Conservation (phyloP, 2,113 vertebrate species). For the Nesospiza acunhae region DNA sequence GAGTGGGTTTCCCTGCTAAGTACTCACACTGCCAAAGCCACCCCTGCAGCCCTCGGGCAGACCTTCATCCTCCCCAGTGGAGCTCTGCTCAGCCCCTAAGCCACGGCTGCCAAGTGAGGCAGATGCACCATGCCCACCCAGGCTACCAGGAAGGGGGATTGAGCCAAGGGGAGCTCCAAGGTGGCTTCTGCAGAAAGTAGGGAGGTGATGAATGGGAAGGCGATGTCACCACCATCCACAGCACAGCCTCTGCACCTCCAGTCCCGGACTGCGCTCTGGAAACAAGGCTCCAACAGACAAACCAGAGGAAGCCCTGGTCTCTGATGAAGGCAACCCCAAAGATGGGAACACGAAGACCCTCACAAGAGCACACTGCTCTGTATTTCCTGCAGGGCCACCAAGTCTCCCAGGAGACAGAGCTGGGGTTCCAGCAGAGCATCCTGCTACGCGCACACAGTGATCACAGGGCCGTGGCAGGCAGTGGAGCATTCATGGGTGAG, state of each 20-base stretch:
- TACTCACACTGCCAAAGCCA: accelerated
- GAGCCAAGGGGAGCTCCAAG: not conserved
- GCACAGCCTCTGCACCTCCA: accelerated
- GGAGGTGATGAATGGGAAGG: accelerated
- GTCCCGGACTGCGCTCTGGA: not conserved
- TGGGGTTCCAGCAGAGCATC: not conserved
- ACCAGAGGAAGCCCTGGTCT: not conserved
- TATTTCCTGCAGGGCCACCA: accelerated
- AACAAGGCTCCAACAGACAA: not conserved
- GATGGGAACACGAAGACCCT: not conserved
- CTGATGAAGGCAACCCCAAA: not conserved
- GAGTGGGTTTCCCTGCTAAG: not conserved
- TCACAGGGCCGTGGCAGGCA: not conserved
- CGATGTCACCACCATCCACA: not conserved
- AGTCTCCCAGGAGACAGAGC: not conserved
- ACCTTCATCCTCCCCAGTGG: not conserved
- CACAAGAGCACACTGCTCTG: not conserved
- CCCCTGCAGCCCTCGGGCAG: not conserved
- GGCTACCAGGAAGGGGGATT: accelerated
- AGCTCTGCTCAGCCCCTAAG: not conserved
- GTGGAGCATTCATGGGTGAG: not conserved
- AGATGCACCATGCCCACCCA: not conserved
- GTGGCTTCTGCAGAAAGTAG: not conserved
- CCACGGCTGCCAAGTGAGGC: accelerated
- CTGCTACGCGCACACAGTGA: not conserved